Evolutionary conservation across 2,888 invertebrate genomes (phyloP).

Genomic region (Azorinus chamasolen): DNA sequence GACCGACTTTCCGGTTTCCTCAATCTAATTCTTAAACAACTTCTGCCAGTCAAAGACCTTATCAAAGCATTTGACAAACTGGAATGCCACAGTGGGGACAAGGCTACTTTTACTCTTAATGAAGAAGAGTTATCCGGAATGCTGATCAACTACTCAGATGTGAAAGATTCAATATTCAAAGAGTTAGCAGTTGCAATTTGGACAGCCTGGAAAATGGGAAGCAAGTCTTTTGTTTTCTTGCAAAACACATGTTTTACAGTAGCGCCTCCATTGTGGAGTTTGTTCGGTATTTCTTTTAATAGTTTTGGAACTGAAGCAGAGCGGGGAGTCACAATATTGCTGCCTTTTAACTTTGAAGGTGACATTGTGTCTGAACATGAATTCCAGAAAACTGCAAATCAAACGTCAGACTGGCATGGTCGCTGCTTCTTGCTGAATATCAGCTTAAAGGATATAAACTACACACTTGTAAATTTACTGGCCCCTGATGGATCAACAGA

Average conservation of each 20-base stretch:
- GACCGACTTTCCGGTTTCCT: neutral
- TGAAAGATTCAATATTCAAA: conserved; percentile 10
- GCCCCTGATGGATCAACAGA: conserved; percentile 14
- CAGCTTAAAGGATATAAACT: neutral
- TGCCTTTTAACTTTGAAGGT: conserved; percentile 18
- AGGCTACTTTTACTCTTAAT: neutral
- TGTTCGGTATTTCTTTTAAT: conserved; percentile 29
- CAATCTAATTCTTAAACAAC: conserved; percentile 10
- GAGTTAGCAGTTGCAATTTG: conserved; percentile 11
- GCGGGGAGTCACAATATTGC: conserved; percentile 18
- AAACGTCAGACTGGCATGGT: conserved; percentile 16
- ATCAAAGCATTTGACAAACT: conserved; percentile 13
- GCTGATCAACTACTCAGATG: conserved; percentile 12
- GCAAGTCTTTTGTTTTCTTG: conserved; percentile 11
- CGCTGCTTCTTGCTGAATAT: conserved; percentile 20
- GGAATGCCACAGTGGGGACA: neutral
- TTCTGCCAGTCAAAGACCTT: neutral
- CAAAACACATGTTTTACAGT: conserved; percentile 16
- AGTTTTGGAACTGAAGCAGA: conserved; percentile 6
- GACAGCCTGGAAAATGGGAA: conserved; percentile 17
- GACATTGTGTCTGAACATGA: conserved; percentile 5
- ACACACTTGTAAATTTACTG: conserved; percentile 10
- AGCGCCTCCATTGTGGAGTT: conserved; percentile 23
- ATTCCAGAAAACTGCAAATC: neutral
- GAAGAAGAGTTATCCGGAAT: neutral